Conservation (phyloP, 1,140 invertebrate genomes). For the Battus philenor region DNA sequence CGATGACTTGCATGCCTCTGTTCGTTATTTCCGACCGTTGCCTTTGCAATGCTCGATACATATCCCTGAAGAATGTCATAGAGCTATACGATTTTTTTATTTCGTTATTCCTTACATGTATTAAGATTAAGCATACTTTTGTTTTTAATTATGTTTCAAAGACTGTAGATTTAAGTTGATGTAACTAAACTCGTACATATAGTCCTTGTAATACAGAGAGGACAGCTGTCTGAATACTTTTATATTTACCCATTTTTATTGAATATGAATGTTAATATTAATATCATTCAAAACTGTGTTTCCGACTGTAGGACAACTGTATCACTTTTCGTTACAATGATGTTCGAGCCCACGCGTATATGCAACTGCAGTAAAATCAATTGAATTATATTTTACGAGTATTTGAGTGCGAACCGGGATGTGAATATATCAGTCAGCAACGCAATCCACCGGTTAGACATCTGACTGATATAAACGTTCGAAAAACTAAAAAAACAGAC, state of each 20-base stretch:
- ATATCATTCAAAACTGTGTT: too few relatives aligned
- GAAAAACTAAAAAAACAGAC: constrained; percentile 57
- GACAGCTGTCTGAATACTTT: too few relatives aligned
- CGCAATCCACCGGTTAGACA: constrained; percentile 49
- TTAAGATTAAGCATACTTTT: too few relatives aligned
- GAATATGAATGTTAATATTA: too few relatives aligned
- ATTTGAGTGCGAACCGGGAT: constrained; percentile 22
- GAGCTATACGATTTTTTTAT: too few relatives aligned
- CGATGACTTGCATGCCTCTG: constrained; percentile 14
- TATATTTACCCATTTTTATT: constrained; percentile 4
- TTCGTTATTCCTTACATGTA: too few relatives aligned
- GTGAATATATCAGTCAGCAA: constrained; percentile 48
- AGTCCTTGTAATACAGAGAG: too few relatives aligned
- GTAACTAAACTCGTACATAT: too few relatives aligned
- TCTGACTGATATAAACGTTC: constrained; percentile 64
- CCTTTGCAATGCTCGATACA: neutral
- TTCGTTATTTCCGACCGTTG: constrained; percentile 7
- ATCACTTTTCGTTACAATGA: neutral
- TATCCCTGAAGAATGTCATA: neutral
- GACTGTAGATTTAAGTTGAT: too few relatives aligned
- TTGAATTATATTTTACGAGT: constrained; percentile 27
- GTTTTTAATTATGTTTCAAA: too few relatives aligned
- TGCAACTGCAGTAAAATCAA: constrained; percentile 1
- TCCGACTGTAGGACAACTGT: too few relatives aligned
- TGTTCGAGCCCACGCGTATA: neutral